Evolutionary conservation across 2,113 vertebrate genomes (phyloP), one percentile per base, ranked within the genome.

Genomic region (Poeciliopsis prolifica): DNA sequence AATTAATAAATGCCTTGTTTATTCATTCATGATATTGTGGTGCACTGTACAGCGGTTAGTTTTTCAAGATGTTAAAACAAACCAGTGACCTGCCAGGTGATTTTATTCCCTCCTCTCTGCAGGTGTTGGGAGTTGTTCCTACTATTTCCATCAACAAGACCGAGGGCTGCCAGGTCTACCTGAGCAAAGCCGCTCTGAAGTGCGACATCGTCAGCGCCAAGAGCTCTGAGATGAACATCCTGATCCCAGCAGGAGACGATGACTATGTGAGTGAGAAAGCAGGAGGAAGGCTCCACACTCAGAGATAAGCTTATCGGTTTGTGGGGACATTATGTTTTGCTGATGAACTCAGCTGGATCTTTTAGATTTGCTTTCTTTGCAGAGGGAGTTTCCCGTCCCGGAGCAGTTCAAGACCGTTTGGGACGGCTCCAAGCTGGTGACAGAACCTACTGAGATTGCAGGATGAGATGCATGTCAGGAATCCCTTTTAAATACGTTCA

Each of bases 61-160:
- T 58, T 58, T 11, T 24, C 17, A 58, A 10, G 17, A 24, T 54
- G 17, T 10, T n/a, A 58, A 58, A 9, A n/a, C 22, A n/a, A n/a
- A 9, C 10, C 24, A 58, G 51, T n/a, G 24, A 11, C 17, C 51
- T 58, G 22, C 51, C 51, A 58, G 51, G n/a, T 58, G 51, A 4
- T 54, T 22, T 65, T 8, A 37, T 37, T 10, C 1, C 9, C 10
- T 37, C 5, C 22, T 74, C 79, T 85, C 19, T 85, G 79, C 77
- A 99, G 98, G 98, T 97, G 76, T 93, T 97, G 93, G 97, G 97
- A 65, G 97, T 83, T 88, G 98, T 99, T 89, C 98, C 98, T 86
- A 99, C 97, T 19, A 96, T 99, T 86, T 99, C 98, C 81, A 96
- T 99, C 88, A 99, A 99, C 89, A 98, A 98, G 90, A 99, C 98